Evolutionary conservation across 2,888 invertebrate genomes (phyloP).

Genomic region (Oscheius sp.): DNA sequence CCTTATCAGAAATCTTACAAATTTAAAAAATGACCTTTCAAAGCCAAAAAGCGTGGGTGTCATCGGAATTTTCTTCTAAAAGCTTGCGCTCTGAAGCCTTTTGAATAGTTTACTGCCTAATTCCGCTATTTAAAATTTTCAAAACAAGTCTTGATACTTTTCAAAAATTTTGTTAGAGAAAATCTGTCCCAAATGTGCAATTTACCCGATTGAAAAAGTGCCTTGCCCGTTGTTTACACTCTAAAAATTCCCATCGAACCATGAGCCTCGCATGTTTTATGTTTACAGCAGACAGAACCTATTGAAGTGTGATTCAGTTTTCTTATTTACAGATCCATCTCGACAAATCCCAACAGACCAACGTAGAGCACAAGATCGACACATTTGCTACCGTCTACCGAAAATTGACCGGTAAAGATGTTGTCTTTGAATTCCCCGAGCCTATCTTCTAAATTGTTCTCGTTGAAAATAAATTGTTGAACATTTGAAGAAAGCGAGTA

Average conservation of each 20-base stretch:
- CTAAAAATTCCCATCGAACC: too few species aligned
- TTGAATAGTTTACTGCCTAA: too few species aligned
- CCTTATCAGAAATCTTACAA: too few species aligned
- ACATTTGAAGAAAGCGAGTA: neutral
- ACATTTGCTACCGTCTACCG: slow-evolving; percentile 98
- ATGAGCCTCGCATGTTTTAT: neutral
- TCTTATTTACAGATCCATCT: slow-evolving; percentile 75
- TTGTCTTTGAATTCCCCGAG: slow-evolving; percentile 98
- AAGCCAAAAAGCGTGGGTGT: too few species aligned
- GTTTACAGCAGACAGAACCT: neutral
- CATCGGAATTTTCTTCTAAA: too few species aligned
- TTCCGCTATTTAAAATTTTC: too few species aligned
- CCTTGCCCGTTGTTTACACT: neutral
- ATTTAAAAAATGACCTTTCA: too few species aligned
- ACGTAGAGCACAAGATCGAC: slow-evolving; percentile 96
- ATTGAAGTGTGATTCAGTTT: neutral
- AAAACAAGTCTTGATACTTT: too few species aligned
- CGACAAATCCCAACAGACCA: slow-evolving; percentile 97
- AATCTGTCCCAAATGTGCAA: too few species aligned
- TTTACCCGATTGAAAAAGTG: too few species aligned
- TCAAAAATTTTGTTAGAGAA: too few species aligned
- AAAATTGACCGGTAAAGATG: slow-evolving; percentile 97
- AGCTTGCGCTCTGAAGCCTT: too few species aligned
- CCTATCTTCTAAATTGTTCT: slow-evolving; percentile 77
- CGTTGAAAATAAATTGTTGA: slow-evolving; percentile 35